Evolutionary conservation across 2,113 vertebrate genomes (phyloP).

Genomic region (Thamnaconus septentrionalis): DNA sequence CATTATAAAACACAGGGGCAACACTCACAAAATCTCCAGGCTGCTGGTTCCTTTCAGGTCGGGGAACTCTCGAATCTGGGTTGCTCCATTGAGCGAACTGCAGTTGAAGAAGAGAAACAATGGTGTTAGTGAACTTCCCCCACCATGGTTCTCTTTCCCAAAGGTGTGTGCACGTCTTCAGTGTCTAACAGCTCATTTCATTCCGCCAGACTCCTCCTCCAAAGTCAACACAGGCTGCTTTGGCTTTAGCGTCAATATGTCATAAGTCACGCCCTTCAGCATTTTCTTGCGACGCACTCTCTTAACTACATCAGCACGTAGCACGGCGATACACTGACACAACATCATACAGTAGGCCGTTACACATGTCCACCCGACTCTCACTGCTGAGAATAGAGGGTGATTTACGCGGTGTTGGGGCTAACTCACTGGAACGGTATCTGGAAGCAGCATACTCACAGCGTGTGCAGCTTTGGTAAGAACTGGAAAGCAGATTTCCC

Average conservation of each 20-base stretch:
- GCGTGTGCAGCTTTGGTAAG: conserved; percentile 91
- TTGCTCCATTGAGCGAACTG: conserved; percentile 91
- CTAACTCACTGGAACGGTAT: conserved; percentile 54
- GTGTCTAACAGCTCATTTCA: conserved; percentile 69
- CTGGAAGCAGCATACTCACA: conserved; percentile 82
- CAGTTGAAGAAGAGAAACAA: conserved; percentile 39
- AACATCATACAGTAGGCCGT: conserved; percentile 70
- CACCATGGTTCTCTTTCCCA: conserved; percentile 2
- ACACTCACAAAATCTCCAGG: conserved; percentile 91
- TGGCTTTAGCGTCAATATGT: conserved; percentile 56
- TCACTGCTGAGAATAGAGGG: conserved; percentile 46
- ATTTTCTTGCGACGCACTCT: conserved; percentile 65
- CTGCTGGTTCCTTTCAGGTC: conserved; percentile 94
- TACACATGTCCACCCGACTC: conserved; percentile 67
- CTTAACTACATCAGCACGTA: conserved; percentile 62
- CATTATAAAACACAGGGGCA: background rate
- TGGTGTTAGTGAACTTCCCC: conserved; percentile 36
- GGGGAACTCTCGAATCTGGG: conserved; percentile 87
- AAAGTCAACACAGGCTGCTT: conserved; percentile 71
- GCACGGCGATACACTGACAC: conserved; percentile 57
- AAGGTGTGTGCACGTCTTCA: conserved; percentile 13
- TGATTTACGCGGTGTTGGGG: conserved; percentile 68
- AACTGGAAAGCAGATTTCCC: conserved; percentile 93
- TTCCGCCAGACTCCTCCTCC: conserved; percentile 63
- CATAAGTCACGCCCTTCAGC: conserved; percentile 71